Conservation (phyloP, 2,113 vertebrate genomes). For the Silurus glanis region DNA sequence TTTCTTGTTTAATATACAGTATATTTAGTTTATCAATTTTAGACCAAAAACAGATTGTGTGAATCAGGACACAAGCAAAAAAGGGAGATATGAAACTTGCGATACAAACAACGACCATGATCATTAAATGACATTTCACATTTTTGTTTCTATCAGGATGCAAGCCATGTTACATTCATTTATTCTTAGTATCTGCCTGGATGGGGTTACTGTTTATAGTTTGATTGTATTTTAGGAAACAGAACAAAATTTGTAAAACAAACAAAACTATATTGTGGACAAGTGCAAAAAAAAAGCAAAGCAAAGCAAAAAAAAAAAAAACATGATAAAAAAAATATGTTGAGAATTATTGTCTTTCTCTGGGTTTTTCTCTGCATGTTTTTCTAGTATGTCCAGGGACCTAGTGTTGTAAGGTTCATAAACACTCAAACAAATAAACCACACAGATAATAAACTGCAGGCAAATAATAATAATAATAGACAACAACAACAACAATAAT, state of each 20-base stretch:
- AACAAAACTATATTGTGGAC: no score
- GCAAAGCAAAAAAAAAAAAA: neutral
- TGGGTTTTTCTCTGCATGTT: neutral
- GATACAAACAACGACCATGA: neutral
- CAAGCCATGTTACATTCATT: no score
- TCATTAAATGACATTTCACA: no score
- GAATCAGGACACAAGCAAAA: neutral
- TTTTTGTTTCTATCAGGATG: no score
- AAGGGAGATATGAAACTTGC: neutral
- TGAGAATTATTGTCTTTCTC: neutral
- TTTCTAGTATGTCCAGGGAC: neutral
- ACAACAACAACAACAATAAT: neutral
- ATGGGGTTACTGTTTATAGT: neutral
- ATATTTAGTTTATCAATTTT: neutral
- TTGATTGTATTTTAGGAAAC: neutral
- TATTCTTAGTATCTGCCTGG: no score
- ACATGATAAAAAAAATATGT: neutral
- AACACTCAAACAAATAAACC: neutral
- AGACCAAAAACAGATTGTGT: neutral
- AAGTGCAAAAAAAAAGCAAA: neutral
- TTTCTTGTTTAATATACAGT: neutral
- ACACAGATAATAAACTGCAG: neutral
- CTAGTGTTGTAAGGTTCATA: neutral
- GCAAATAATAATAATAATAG: neutral
- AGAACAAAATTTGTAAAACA: no score